Percentiles rank a stretch among this genome's conserved stretches.
Conservation (phyloP, 2,888 invertebrate species). For the Theretra japonica region DNA sequence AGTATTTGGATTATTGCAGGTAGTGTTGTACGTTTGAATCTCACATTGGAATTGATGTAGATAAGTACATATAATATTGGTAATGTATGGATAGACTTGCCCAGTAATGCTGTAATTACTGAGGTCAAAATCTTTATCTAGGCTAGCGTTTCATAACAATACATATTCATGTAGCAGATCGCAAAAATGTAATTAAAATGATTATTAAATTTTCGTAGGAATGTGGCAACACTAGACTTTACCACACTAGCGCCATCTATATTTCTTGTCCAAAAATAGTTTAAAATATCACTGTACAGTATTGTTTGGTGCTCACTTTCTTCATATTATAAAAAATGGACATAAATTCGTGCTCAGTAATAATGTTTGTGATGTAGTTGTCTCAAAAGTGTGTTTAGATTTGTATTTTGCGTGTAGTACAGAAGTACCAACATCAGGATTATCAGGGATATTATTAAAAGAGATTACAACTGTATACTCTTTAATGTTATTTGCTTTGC, state of each 20-base stretch:
- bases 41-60: slow-evolving; percentile 10
- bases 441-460: neutral
- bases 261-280: neutral
- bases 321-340: neutral
- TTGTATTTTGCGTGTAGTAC: neutral
- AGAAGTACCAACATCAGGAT: neutral
- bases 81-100: slow-evolving; percentile 23
- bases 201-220: neutral
- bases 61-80: neutral
- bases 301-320: neutral
- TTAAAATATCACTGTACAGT: neutral
- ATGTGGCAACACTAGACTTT: neutral
- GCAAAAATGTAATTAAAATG: slow-evolving; percentile 7
- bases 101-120: slow-evolving; percentile 7
- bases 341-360: slow-evolving; percentile 16
- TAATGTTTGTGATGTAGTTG: slow-evolving; percentile 26
- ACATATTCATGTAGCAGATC: neutral
- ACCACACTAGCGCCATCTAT: neutral
- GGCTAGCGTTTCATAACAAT: neutral
- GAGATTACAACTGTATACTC: neutral
- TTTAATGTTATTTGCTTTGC: neutral
- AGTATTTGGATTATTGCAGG: neutral
- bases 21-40: slow-evolving; percentile 27
- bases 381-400: slow-evolving; percentile 18
- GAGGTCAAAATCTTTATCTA: slow-evolving; percentile 1